Percentiles rank a stretch among this genome's conserved stretches.
Conservation (phyloP, 2,113 vertebrate genomes). For the Asarcornis scutulata region DNA sequence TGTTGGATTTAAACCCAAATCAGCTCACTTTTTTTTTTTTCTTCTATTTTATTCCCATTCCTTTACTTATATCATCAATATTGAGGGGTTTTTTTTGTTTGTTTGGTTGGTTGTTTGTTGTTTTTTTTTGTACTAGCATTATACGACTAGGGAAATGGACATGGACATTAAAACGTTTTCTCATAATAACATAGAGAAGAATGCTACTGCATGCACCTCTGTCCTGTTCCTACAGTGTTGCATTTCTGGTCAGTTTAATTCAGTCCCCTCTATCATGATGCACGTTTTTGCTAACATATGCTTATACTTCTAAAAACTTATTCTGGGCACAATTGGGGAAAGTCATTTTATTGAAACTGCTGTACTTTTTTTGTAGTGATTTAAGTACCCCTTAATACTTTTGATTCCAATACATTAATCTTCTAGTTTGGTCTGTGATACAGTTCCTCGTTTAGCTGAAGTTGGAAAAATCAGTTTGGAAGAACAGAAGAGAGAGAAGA, state of each 20-base stretch:
- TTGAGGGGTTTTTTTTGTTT: too few species aligned
- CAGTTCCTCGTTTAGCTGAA: not conserved
- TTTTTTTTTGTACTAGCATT: not conserved
- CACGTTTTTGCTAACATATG: not conserved
- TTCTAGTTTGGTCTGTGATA: not conserved
- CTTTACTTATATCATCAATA: not conserved
- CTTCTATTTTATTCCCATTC: not conserved
- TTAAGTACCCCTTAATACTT: not conserved
- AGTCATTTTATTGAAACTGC: not conserved
- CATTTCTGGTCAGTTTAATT: not conserved
- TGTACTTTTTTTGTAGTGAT: not conserved
- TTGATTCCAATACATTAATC: not conserved
- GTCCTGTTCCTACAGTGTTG: not conserved
- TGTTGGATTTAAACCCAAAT: not conserved
- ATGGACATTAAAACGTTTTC: not conserved
- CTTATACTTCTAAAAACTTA: not conserved
- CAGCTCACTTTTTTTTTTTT: not conserved
- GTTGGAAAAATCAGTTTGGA: not conserved
- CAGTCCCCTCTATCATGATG: not conserved
- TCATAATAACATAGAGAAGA: not conserved
- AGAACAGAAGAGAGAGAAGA: not conserved
- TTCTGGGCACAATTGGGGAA: not conserved
- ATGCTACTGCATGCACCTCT: not conserved
- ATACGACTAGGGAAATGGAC: not conserved
- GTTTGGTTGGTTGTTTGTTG: too few species aligned